A percentile compares a stretch with the other conserved stretches of the same genome.
Evolutionary conservation across 2,113 vertebrate genomes (phyloP).

Genomic region (Equus przewalskii): DNA sequence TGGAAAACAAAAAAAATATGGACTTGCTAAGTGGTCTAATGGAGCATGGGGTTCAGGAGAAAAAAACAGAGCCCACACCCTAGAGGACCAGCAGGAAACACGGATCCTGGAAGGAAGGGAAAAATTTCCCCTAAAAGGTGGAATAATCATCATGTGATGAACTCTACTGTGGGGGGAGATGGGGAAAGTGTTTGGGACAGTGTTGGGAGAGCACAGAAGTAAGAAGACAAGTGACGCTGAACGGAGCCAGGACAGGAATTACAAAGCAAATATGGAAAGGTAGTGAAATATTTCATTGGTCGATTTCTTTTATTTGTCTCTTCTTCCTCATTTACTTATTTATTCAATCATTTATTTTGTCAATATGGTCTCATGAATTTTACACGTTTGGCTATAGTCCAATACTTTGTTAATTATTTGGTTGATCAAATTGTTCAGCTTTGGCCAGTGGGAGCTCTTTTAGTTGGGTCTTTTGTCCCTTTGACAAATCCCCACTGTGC

Average conservation of each 20-base stretch:
- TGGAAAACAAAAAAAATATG: background rate
- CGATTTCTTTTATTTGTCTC: background rate
- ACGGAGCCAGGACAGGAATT: background rate
- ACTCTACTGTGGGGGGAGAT: background rate
- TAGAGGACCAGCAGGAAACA: background rate
- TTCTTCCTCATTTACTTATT: background rate
- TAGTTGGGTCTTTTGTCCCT: background rate
- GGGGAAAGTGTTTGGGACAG: background rate
- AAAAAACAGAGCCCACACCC: background rate
- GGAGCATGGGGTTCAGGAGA: background rate
- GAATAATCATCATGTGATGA: too few relatives aligned
- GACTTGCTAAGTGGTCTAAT: background rate
- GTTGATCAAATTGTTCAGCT: background rate
- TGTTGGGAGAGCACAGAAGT: background rate
- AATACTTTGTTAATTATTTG: background rate
- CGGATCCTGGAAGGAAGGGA: background rate
- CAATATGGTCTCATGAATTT: background rate
- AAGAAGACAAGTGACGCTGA: background rate
- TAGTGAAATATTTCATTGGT: background rate
- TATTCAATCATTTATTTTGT: background rate
- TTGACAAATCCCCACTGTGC: background rate
- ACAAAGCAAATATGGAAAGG: background rate
- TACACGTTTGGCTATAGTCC: background rate
- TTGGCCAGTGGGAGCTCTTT: background rate
- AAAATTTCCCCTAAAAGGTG: background rate